Percentiles rank a stretch among this genome's conserved stretches.
phyloP scores from a whole-genome alignment of 2,888 invertebrate species.

The Mesopsocus fuscifrons region DNA sequence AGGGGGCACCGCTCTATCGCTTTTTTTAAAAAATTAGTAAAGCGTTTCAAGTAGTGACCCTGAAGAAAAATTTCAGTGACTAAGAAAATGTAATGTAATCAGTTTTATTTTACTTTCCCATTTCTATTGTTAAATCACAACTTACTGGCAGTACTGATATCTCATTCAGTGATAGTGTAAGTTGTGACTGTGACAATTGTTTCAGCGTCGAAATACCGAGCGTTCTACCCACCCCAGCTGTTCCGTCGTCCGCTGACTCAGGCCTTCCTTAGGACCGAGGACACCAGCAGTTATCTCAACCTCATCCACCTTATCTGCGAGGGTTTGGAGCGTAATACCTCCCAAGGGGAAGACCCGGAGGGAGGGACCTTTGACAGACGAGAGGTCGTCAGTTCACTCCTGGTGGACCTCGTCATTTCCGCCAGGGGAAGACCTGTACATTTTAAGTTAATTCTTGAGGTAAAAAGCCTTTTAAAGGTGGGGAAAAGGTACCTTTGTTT shows the following conservation, averaged over 20 bases:
- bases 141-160: too few species aligned
- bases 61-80: too few species aligned
- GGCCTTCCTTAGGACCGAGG: constrained; percentile 37
- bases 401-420: constrained; percentile 31
- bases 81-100: too few species aligned
- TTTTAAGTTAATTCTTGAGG: constrained; percentile 13
- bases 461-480: too few species aligned
- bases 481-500: too few species aligned
- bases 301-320: constrained; percentile 32
- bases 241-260: constrained; percentile 35
- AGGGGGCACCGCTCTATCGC: too few species aligned
- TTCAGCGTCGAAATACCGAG: constrained; percentile 28
- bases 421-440: constrained; percentile 10
- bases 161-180: too few species aligned
- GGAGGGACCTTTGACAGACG: constrained; percentile 21
- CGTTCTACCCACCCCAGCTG: constrained; percentile 35
- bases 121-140: too few species aligned
- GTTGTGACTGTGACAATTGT: too few species aligned
- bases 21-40: too few species aligned
- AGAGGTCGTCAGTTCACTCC: constrained; percentile 34
- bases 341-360: constrained; percentile 22
- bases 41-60: too few species aligned
- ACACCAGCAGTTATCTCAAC: constrained; percentile 39
- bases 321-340: constrained; percentile 13
- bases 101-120: too few species aligned